A percentile compares a stretch with the other conserved stretches of the same genome.
phyloP scores from a whole-genome alignment of 2,113 vertebrate genomes.

The Cynopterus brachyotis region DNA sequence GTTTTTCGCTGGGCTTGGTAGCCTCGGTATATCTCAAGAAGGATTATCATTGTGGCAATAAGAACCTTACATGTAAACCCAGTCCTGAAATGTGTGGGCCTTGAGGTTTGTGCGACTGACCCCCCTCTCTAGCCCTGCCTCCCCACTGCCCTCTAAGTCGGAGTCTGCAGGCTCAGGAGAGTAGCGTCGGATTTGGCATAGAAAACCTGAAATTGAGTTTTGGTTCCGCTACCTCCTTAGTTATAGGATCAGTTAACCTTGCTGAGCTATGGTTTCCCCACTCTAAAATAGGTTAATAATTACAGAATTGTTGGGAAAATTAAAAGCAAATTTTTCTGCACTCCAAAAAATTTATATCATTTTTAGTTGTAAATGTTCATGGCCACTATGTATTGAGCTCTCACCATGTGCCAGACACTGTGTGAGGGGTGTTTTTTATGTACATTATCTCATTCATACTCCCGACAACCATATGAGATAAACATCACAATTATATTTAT shows the following conservation, averaged over 20 bases:
- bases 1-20: not conserved
- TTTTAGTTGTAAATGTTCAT: constrained; percentile 10
- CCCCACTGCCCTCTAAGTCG: not conserved
- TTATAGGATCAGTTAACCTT: not conserved
- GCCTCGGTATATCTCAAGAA: not conserved
- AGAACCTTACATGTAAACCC: not conserved
- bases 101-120: not conserved
- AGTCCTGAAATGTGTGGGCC: not conserved
- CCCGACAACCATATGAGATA: not conserved
- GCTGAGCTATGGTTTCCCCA: not conserved
- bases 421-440: not conserved
- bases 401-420: not conserved
- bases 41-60: not conserved
- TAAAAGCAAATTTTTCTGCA: not conserved
- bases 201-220: not conserved
- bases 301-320: not conserved
- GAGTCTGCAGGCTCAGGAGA: not conserved
- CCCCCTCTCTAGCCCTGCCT: rapidly evolving
- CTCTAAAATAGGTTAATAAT: not conserved
- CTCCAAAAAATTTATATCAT: not conserved
- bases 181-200: not conserved
- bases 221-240: not conserved
- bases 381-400: not conserved
- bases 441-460: not conserved
- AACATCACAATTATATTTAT: not conserved